Conservation (phyloP, 2,797 vertebrate genomes). For the Lagorchestes hirsutus region DNA sequence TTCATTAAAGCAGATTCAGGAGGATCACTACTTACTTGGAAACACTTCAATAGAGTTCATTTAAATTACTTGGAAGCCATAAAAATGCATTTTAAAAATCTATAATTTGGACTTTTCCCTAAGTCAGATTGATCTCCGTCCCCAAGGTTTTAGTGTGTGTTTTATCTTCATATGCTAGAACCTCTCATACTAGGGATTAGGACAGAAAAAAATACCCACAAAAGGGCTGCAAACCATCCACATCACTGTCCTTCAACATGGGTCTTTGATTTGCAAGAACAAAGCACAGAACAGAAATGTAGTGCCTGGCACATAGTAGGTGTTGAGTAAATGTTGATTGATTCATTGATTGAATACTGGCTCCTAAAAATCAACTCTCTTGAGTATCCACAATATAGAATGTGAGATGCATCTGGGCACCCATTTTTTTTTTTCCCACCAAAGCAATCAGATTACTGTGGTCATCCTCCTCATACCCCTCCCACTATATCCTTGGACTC, state of each 20-base stretch:
- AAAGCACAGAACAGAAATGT: neutral
- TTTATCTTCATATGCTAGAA: neutral
- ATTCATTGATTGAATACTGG: neutral
- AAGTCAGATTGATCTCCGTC: neutral
- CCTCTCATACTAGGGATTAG: neutral
- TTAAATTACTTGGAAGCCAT: neutral
- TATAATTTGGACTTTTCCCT: conserved; percentile 6
- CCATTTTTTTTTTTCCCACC: neutral
- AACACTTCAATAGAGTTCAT: neutral
- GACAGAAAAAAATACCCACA: neutral
- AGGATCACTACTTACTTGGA: conserved; percentile 1
- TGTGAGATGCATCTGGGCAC: neutral
- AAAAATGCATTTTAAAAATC: conserved; percentile 8
- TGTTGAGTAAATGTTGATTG: neutral
- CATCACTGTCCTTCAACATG: neutral
- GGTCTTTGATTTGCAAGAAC: neutral
- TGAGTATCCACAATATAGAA: neutral
- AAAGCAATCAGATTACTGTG: neutral
- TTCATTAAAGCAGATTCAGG: conserved; percentile 9
- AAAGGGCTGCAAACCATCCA: neutral
- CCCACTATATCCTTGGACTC: too few species aligned
- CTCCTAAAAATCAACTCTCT: neutral
- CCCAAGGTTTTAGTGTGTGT: neutral
- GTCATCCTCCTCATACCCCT: too few species aligned
- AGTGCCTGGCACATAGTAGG: neutral